phyloP scores from a whole-genome alignment of 2,797 vertebrate species.

The Myotis daubentonii region DNA sequence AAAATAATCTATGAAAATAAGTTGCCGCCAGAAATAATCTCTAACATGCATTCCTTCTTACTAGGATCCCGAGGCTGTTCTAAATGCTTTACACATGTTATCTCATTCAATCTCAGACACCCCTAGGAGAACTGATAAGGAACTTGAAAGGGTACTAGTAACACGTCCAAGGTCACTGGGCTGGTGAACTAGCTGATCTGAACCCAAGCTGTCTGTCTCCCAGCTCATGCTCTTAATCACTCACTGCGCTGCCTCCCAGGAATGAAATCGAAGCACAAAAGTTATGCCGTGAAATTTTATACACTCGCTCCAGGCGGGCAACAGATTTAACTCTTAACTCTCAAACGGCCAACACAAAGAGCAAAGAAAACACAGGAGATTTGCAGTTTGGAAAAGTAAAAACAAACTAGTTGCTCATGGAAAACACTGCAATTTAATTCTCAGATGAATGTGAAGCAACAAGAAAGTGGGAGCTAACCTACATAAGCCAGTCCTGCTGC shows the following conservation, averaged over 20 bases:
- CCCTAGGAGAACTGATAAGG: background rate
- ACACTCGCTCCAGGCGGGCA: background rate
- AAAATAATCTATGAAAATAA: background rate
- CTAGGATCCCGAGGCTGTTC: background rate
- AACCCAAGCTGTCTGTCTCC: background rate
- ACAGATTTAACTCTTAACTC: constrained; percentile 17
- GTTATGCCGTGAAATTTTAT: background rate
- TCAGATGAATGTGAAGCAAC: background rate
- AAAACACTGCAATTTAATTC: background rate
- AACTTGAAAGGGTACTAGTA: background rate
- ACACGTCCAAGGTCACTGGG: background rate
- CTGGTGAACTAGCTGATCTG: background rate
- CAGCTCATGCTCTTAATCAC: background rate
- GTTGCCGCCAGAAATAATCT: background rate
- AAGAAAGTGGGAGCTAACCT: background rate
- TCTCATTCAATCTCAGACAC: background rate
- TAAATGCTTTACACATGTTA: background rate
- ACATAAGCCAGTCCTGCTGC: background rate
- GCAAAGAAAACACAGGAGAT: constrained; percentile 33
- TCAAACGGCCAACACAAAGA: background rate
- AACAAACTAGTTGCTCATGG: background rate
- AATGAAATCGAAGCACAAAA: constrained; percentile 38
- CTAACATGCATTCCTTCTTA: background rate
- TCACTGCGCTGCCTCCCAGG: background rate
- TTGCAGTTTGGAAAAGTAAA: background rate